These are phyloP conservation scores for Drosophila lowei DNA, from an alignment of 1,140 invertebrate genomes.

Conservation along the genomic window DNA sequence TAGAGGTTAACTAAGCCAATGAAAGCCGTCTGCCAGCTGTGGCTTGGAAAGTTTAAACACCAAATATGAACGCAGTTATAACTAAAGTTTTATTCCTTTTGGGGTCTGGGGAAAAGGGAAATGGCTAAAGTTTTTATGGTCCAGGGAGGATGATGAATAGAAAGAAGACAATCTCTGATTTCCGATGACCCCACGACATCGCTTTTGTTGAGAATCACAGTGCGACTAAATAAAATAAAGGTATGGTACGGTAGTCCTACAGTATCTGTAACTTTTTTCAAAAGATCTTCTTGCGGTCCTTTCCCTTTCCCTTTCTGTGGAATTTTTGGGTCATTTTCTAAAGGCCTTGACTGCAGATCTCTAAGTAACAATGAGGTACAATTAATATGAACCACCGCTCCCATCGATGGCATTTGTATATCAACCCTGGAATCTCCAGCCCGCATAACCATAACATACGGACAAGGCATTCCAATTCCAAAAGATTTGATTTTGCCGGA, in stretches of 20 bases:
- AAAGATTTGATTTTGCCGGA: conserved; percentile 40
- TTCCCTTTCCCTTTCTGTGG: conserved; percentile 44
- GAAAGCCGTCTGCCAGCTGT: conserved; percentile 42
- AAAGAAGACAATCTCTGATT: conserved; percentile 22
- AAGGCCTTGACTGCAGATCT: conserved; percentile 32
- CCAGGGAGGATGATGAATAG: not conserved
- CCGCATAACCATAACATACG: conserved; percentile 40
- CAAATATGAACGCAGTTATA: conserved; percentile 44
- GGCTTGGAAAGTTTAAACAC: conserved; percentile 35
- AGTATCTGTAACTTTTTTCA: not conserved
- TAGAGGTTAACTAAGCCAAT: conserved; percentile 74
- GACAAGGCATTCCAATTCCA: conserved; percentile 17
- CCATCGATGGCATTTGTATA: conserved; percentile 26
- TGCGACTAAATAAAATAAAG: too few relatives aligned
- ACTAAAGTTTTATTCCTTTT: conserved; percentile 28
- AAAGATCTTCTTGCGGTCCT: conserved; percentile 5
- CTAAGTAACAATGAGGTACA: conserved; percentile 33
- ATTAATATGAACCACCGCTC: conserved; percentile 38
- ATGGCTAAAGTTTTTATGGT: conserved; percentile 26
- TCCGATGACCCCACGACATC: conserved; percentile 5
- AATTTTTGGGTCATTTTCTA: conserved; percentile 34
- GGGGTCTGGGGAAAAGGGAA: conserved; percentile 11
- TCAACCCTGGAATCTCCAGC: conserved; percentile 30
- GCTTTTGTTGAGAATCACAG: conserved; percentile 3
- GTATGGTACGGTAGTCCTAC: too few relatives aligned